A percentile compares a stretch with the other conserved stretches of the same genome.
Evolutionary conservation across 2,797 vertebrate species (phyloP).

Genomic region (Chelon auratus): DNA sequence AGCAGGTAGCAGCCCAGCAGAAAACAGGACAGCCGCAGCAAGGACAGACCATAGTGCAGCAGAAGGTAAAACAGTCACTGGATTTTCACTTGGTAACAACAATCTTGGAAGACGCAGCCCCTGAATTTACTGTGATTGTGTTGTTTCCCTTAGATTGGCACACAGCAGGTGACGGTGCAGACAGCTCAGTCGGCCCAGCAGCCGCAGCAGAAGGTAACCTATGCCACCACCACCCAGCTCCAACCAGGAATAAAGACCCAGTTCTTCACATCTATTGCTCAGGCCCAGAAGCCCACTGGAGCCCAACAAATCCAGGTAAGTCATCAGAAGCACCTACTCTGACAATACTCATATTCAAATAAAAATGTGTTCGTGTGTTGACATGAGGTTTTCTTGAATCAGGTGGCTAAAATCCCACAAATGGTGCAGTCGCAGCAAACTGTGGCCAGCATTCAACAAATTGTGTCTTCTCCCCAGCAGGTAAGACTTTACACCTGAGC

Average conservation of each 20-base stretch:
- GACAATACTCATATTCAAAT: conserved; percentile 4
- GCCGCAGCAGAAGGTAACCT: conserved; percentile 88
- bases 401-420: conserved; percentile 95
- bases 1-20: conserved; percentile 84
- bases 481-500: conserved; percentile 53
- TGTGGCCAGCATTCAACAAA: conserved; percentile 92
- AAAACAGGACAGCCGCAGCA: conserved; percentile 90
- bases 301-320: conserved; percentile 90
- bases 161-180: conserved; percentile 90
- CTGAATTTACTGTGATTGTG: neutral
- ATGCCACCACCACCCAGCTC: conserved; percentile 82
- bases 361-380: conserved; percentile 2
- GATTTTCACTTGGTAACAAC: neutral
- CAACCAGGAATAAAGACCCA: conserved; percentile 90
- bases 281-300: conserved; percentile 86
- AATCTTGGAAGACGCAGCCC: neutral
- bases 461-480: conserved; percentile 93
- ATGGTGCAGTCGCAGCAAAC: conserved; percentile 91
- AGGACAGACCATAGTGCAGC: conserved; percentile 87
- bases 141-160: conserved; percentile 77
- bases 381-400: conserved; percentile 53
- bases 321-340: neutral
- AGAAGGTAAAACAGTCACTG: conserved; percentile 83
- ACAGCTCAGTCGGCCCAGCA: conserved; percentile 85
- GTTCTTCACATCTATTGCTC: conserved; percentile 87